Evolutionary conservation across 1,140 invertebrate species (phyloP).

Genomic region (Acromyrmex echinatior): DNA sequence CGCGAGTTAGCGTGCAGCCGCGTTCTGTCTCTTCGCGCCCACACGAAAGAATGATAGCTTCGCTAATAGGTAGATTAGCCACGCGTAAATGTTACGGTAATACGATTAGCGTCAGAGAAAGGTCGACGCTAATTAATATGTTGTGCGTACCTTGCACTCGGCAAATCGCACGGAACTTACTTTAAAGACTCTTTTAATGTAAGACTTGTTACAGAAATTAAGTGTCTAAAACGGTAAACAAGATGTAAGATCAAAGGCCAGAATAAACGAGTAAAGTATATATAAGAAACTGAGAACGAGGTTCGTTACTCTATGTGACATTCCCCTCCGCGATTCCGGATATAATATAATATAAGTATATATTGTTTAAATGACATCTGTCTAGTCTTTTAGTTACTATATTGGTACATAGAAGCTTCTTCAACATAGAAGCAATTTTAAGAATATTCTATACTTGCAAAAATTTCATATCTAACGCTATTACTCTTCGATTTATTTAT

Average conservation of each 20-base stretch:
- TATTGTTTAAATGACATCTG: neutral
- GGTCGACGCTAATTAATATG: slow-evolving; percentile 44
- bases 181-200: neutral
- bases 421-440: slow-evolving; percentile 4
- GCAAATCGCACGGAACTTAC: neutral
- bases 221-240: neutral
- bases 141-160: neutral
- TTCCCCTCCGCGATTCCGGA: neutral
- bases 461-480: neutral
- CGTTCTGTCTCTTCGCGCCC: slow-evolving; percentile 16
- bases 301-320: neutral
- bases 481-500: too few species aligned
- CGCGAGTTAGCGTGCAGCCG: slow-evolving; percentile 5
- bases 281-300: neutral
- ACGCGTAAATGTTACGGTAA: slow-evolving; percentile 35
- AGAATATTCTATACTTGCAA: neutral
- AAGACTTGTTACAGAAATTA: slow-evolving; percentile 1
- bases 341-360: neutral
- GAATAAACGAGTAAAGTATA: too few species aligned
- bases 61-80: slow-evolving; percentile 46
- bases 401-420: neutral
- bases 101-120: slow-evolving; percentile 39
- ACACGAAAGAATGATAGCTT: slow-evolving; percentile 42
- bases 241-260: too few species aligned
- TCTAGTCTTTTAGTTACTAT: neutral